A percentile compares a stretch with the other conserved stretches of the same genome.
Conservation (phyloP, 2,113 vertebrate genomes). For the Talpa occidentalis region DNA sequence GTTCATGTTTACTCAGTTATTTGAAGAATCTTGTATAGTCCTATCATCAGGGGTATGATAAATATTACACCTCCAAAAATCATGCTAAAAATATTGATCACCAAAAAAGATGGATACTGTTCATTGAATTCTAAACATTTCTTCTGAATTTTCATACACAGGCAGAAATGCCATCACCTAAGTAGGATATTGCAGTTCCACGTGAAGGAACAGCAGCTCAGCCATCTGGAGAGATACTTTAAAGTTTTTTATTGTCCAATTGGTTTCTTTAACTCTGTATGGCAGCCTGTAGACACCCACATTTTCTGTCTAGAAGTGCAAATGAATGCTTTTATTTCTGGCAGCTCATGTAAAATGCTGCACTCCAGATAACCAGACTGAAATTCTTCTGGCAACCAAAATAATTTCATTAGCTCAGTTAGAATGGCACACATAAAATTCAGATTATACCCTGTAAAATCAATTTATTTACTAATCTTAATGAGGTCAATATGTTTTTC, state of each 20-base stretch:
- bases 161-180: conserved; percentile 60
- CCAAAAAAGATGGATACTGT: conserved; percentile 56
- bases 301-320: conserved; percentile 69
- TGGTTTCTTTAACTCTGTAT: conserved; percentile 63
- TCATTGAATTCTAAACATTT: conserved; percentile 44
- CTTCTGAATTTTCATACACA: conserved; percentile 55
- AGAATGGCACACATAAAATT: conserved; percentile 66
- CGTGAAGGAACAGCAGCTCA: conserved; percentile 72
- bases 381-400: conserved; percentile 65
- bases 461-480: conserved; percentile 65
- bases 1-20: conserved; percentile 14
- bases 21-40: conserved; percentile 30
- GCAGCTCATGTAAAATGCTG: conserved; percentile 66
- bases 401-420: conserved; percentile 66
- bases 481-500: conserved; percentile 55
- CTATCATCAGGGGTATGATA: conserved; percentile 47
- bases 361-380: conserved; percentile 64
- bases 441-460: conserved; percentile 62
- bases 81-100: conserved; percentile 36
- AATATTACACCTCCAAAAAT: conserved; percentile 33
- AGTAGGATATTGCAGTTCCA: conserved; percentile 62
- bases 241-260: conserved; percentile 66
- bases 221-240: conserved; percentile 70
- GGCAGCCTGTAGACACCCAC: conserved; percentile 70
- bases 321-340: conserved; percentile 78